Evolutionary conservation across 2,888 invertebrate genomes (phyloP), one percentile per base, ranked within the genome.

Genomic region (Drosophila quinaria): DNA sequence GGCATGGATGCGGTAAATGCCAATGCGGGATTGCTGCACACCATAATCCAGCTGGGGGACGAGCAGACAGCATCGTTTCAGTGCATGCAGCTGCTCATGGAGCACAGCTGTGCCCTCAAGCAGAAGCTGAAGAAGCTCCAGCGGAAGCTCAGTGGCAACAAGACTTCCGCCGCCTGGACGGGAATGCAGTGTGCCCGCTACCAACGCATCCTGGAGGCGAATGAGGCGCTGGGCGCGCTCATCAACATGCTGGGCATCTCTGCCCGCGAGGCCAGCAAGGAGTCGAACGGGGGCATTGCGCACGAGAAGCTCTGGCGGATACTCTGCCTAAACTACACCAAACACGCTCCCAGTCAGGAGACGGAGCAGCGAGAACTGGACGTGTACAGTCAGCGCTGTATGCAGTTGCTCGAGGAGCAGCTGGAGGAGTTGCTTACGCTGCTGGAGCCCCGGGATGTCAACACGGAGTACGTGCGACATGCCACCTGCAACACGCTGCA

Each of bases 121-220:
- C 96, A 96, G 88, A 96, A 97, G 90, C 93, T 98, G 41, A 97
- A 97, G 93, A 94, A 96, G 56, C 94, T 97, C 0, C 94, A 96
- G 60, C 93, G 97, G 1, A 94, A 97, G 6, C 93, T 97, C 55
- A 95, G 59, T 9, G 72, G 74, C 39, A 77, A 81, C 25, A 81
- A 82, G 51, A 76, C 64, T 3, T 11, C 78, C 2, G 95, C 95
- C 5, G 91, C 91, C 70, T 92, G 91, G 79, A 92, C 91, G 33
- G 91, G 91, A 13, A 81, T 93, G 68, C 91, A 92, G 31, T 84
- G 86, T 71, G 91, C 91, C 17, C 91, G 92, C 10, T 84, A 92
- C 13, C 91, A 95, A 69, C 94, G 94, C 80, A 91, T 95, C 50
- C 93, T 94, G 59, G 94, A 94, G 63, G 94, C 95, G 54, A 94